Base-by-base conservation (phyloP, 2,113 vertebrate species). In the Serilophus lunatus region DNA sequence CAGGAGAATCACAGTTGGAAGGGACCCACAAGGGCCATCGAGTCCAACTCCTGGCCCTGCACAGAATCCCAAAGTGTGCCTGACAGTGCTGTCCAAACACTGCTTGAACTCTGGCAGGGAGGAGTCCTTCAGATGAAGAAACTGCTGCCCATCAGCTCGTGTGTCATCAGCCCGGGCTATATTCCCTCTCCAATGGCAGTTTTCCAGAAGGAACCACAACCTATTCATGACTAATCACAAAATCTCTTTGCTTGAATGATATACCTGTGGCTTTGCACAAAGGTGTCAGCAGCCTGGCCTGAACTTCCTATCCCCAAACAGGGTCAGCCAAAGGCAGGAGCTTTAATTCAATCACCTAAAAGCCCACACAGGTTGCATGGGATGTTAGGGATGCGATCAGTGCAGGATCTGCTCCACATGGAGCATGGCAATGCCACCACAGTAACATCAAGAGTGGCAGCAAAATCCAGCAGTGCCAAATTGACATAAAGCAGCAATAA, bases 401-500 rank as follows among this genome's bases (percentile, higher is more conserved):
- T 0, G 23, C 63, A 53, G 88, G 82, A 77, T 54, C 60, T 49
- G 13, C 57, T 75, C 74, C 2, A 2, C 49, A 7, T 5, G 2
- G 4, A 93, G 88, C 72, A 38, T 1, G 2, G 68, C 68, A 49
- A n/a, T 19, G 49, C 76, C 91, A 56, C 3, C 15, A 0, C 69
- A 40, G 69, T 6, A 63, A 88, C 74, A 68, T 35, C 4, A 7
- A 90, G 74, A 92, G 70, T 0, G 2, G 51, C 63, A 33, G 54
- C 6, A 2, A 94, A 95, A 96, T 82, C 88, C 82, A 88, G 82
- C 82, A 60, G 85, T 71, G 92, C 84, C 86, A 92, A 90, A 90
- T 50, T 76, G 88, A 94, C 86, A 82, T 71, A 88, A 92, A 96
- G 92, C 76, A 71, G 72, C 82, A 92, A 88, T 93, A 94, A 96